Base-by-base conservation (phyloP, 2,888 invertebrate genomes). In the Bruchidius siliquastri region DNA sequence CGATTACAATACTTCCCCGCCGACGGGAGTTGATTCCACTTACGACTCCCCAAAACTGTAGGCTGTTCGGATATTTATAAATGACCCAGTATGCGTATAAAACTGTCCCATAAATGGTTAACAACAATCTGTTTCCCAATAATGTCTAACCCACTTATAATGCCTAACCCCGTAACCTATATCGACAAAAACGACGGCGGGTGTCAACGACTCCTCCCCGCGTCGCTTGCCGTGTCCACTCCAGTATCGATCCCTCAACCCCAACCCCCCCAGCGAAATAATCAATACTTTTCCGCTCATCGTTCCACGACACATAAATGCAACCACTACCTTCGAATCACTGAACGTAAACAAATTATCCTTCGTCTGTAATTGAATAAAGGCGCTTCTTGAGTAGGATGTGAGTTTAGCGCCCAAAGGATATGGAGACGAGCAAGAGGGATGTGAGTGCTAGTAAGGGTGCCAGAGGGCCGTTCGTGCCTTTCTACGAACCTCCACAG, bases 401-500 rank as follows among this genome's bases (percentile, higher is more conserved):
- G 49, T 49, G 18, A 49, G 18, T 1, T 1, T 49, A 49, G 49
- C 13, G 49, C 49, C 49, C 18, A 13, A 18, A 13, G 49, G 49
- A 49, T 13, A 49, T 49, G 49, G 49, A 49, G 49, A 49, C 49
- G 10, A 13, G 18, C 49, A 49, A 49, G 49, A 49, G 49, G 18
- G 49, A 49, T 4, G 49, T 49, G 49, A 49, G 68, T 68, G 68
- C 68, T 68, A 13, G 8, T 66, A 79, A 79, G 26, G 81, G 80
- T 21, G 79, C 79, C 26, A 82, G 79, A 68, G 82, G 82, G 77
- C 79, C 81, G 30, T 78, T 88, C 74, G 87, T 88, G 73, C 90
- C 91, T 0, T 91, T 91, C 84, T 91, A 91, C 83, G 90, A 90
- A 78, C 89, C 90, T 0, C 89, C 90, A 0, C 49, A 49, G 49